Evolutionary conservation across 2,797 vertebrate genomes (phyloP).

Genomic region (Malurus splendens): DNA sequence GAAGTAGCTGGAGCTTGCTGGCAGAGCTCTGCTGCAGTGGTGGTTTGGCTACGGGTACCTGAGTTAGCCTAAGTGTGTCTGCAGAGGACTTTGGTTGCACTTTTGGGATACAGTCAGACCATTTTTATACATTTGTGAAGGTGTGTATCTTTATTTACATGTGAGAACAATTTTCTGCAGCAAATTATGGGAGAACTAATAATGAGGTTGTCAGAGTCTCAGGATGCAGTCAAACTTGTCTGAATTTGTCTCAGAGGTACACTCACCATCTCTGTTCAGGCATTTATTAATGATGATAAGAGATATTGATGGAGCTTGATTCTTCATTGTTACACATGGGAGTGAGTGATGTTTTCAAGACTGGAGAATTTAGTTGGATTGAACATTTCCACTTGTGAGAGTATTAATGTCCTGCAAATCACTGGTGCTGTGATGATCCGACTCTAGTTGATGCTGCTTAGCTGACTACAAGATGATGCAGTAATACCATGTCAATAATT

Average conservation of each 20-base stretch:
- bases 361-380: neutral
- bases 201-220: neutral
- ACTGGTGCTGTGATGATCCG: neutral
- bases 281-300: neutral
- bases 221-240: neutral
- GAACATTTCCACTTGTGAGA: neutral
- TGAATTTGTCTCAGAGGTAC: neutral
- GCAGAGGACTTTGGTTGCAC: neutral
- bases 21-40: neutral
- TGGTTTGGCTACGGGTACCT: neutral
- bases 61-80: neutral
- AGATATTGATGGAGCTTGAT: neutral
- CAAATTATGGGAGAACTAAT: neutral
- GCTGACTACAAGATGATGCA: neutral
- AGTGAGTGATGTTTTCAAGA: neutral
- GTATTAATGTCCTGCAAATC: neutral
- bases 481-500: neutral
- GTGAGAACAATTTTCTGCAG: neutral
- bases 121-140: accelerated
- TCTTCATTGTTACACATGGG: neutral
- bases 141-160: accelerated
- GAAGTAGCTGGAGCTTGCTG: neutral
- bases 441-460: neutral
- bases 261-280: neutral
- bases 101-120: neutral